Conservation (phyloP, 2,797 vertebrate genomes). For the Cyprinella venusta region DNA sequence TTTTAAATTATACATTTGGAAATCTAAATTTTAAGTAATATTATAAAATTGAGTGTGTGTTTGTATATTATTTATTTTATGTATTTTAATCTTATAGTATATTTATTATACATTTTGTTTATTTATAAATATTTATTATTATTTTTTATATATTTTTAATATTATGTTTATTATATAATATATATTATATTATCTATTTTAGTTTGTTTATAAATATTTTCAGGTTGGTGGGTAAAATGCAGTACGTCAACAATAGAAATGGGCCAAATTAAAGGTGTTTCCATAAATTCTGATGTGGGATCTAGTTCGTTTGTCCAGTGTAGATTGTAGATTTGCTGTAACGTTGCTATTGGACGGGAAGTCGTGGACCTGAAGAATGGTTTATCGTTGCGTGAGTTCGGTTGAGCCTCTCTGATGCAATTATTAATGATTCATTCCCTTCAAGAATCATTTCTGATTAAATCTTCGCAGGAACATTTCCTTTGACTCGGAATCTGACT, state of each 20-base stretch:
- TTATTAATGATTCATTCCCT: background rate
- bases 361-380: background rate
- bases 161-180: no score
- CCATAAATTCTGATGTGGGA: background rate
- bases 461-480: background rate
- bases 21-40: background rate
- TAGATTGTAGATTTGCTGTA: background rate
- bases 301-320: background rate
- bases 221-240: no score
- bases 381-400: background rate
- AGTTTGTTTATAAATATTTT: background rate
- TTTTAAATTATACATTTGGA: background rate
- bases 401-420: background rate
- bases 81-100: no score
- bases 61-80: no score
- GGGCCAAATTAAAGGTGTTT: background rate
- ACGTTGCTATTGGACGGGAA: background rate
- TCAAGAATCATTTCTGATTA: background rate
- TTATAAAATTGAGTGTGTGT: no score
- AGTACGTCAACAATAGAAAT: no score
- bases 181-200: background rate
- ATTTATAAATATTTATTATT: no score
- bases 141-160: no score
- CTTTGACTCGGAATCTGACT: slow-evolving; percentile 2
- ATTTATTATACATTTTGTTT: no score